Evolutionary conservation across 64 coral and sea anemone genomes (phyloP), one percentile per base, ranked within the genome.

Genomic region (Pocillopora verrucosa): DNA sequence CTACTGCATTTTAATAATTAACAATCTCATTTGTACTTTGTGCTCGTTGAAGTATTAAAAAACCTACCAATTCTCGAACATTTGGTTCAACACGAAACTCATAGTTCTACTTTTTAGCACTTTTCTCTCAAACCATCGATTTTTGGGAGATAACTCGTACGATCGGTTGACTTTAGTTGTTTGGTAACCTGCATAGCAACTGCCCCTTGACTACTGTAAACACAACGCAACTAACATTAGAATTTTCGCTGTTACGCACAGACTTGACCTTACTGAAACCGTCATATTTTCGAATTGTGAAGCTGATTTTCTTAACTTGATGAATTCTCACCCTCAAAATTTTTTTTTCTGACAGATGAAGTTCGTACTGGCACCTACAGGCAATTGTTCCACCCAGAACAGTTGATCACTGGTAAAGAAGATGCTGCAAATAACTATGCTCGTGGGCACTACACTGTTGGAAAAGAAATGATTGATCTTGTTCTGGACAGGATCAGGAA

Each of bases 361-460:
- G 75, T 77, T 14, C 75, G 75, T 2, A 58, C 75, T 22, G 75
- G 75, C 0, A 77, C 75, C 17, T 77, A 77, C 37, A 19, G 75
- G 10, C 75, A 77, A 0, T 41, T 77, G 15, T 77, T 77, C 17
- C 75, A 77, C 75, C 75, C 75, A 77, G 75, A 77, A 77, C 75
- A 77, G 75, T 51, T 77, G 36, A 77, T 77, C 16, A 77, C 75
- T 9, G 75, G 75, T 41, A 77, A 77, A 58, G 75, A 77, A 22
- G 75, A 77, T 77, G 75, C 75, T 17, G 75, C 75, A 22, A 77
- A 77, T 15, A 77, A 77, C 75, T 77, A 77, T 77, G 75, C 75
- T 56, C 75, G 75, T 56, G 75, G 75, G 34, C 75, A 77, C 75
- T 77, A 77, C 75, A 77, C 75, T 19, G 75, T 77, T 77, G 75